phyloP scores from a whole-genome alignment of 2,888 invertebrate genomes.

The Drosophila longiperda region DNA sequence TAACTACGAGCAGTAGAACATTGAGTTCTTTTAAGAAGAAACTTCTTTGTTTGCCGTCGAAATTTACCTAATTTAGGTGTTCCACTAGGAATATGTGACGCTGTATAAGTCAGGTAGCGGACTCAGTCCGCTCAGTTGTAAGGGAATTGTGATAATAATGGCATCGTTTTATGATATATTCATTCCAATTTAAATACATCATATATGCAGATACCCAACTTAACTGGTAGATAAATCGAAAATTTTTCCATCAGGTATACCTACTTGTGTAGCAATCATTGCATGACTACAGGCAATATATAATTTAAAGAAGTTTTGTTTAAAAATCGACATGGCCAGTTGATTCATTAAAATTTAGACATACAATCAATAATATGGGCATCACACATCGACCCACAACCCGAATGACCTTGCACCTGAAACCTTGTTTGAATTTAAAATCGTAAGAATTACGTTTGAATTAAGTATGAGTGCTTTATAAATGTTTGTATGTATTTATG shows the following conservation, averaged over 20 bases:
- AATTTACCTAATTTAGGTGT: too few relatives aligned
- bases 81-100: too few relatives aligned
- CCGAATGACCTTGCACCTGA: slow-evolving; percentile 55
- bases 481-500: neutral
- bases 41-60: neutral
- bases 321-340: slow-evolving; percentile 65
- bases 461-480: slow-evolving; percentile 8
- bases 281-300: slow-evolving; percentile 42
- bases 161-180: slow-evolving; percentile 8
- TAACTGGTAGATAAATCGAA: neutral
- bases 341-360: slow-evolving; percentile 55
- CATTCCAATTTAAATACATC: slow-evolving; percentile 17
- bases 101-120: too few relatives aligned
- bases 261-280: neutral
- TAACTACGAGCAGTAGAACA: neutral
- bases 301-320: slow-evolving; percentile 52
- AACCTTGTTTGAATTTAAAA: slow-evolving; percentile 1
- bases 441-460: neutral
- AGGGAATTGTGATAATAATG: neutral
- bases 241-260: neutral
- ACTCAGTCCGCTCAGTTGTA: neutral
- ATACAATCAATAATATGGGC: slow-evolving; percentile 45
- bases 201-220: neutral
- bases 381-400: slow-evolving; percentile 4
- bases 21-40: neutral